Percentiles rank a stretch among this genome's conserved stretches.
Evolutionary conservation across 2,113 vertebrate species (phyloP).

Genomic region (Leucopsar rothschildi): DNA sequence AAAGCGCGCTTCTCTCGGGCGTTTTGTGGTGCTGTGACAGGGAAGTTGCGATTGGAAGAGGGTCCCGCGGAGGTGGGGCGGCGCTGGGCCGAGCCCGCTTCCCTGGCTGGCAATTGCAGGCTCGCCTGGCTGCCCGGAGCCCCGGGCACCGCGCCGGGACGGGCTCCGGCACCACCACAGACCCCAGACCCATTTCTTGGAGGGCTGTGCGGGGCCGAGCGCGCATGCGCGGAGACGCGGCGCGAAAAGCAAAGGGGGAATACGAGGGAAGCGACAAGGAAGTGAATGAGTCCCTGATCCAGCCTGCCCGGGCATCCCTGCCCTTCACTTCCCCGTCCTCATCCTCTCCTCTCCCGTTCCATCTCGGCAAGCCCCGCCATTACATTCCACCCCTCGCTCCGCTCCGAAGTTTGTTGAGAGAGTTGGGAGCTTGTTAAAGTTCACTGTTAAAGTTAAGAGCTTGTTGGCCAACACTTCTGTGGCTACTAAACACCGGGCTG

Average conservation of each 20-base stretch:
- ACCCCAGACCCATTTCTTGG: accelerated
- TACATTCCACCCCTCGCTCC: no score
- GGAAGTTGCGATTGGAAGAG: neutral
- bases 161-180: neutral
- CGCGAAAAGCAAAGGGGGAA: neutral
- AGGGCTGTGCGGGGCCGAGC: neutral
- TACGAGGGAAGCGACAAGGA: accelerated
- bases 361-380: accelerated
- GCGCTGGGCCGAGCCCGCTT: neutral
- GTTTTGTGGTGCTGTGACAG: neutral
- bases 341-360: neutral
- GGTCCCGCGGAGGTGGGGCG: neutral
- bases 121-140: neutral
- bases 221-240: neutral
- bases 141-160: accelerated
- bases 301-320: neutral
- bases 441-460: neutral
- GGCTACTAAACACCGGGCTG: neutral
- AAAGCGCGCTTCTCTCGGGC: neutral
- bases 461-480: neutral
- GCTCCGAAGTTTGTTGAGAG: neutral
- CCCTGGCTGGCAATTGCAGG: neutral
- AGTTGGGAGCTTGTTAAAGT: neutral
- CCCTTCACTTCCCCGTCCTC: neutral
- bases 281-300: neutral